Evolutionary conservation across 2,888 invertebrate genomes (phyloP), one percentile per base, ranked within the genome.

Genomic region (Pterobdella sp.): DNA sequence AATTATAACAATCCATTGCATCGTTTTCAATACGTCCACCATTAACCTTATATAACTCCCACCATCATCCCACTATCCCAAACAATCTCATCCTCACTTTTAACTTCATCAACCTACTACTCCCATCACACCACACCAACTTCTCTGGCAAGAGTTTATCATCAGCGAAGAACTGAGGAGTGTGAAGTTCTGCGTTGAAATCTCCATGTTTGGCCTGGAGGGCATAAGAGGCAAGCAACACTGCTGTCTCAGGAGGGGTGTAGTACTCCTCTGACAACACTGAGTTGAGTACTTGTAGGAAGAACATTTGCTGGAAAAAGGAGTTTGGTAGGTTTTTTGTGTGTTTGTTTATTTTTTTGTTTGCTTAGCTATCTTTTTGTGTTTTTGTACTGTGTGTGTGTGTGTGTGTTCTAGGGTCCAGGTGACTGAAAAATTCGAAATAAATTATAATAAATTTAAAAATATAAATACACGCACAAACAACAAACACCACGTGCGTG

Each of bases 231-330:
- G 96, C 96, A 76, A 98, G 87, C 77, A 98, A 88, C 66, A 98
- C 97, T 26, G 95, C 94, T 69, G 97, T 97, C 87, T 98, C 98
- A 60, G 98, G 94, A 77, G 98, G 97, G 85, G 97, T 98, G 86
- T 97, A 99, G 82, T 97, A 94, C 86, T 98, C 97, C 85, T 98
- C 97, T 74, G 91, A 92, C 78, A 98, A 88, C 84, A 98, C 96
- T 79, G 91, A 92, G 86, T 96, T 97, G 87, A 97, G 97, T 79
- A 95, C 94, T 92, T 93, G 87, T 56, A 87, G 81, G 78, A 85
- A 86, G 81, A 86, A 86, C 80, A 86, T 82, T 74, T 84, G 81
- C 85, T 86, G 81, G 35, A 79, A 60, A 68, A 4, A 31, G 3
- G 10, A 4, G 65, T 10, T 7, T 7, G 65, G 32, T 3, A 34